A percentile compares a stretch with the other conserved stretches of the same genome.
Conservation (phyloP, 2,888 invertebrate species). For the Temnothorax ravouxi region DNA sequence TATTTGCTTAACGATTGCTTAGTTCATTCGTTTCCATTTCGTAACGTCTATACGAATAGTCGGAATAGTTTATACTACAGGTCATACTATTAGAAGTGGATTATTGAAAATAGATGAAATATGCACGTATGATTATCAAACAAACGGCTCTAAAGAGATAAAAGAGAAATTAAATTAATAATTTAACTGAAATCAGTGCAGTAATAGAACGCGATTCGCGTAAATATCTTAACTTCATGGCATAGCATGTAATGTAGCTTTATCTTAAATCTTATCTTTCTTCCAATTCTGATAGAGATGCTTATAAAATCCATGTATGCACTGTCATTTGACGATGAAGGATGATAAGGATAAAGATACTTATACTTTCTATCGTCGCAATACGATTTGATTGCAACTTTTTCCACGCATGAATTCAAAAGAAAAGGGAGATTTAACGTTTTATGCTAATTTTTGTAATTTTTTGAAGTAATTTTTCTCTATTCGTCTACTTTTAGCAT, state of each 20-base stretch:
- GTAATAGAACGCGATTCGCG: background rate
- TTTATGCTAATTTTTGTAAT: background rate
- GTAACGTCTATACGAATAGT: slow-evolving; percentile 41
- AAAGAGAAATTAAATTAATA: slow-evolving; percentile 9
- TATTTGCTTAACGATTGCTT: slow-evolving; percentile 62
- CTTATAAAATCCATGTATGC: slow-evolving; percentile 59
- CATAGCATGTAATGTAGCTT: slow-evolving; percentile 57
- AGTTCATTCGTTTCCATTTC: slow-evolving; percentile 53
- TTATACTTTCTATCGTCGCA: slow-evolving; percentile 51
- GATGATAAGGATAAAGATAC: slow-evolving; percentile 62
- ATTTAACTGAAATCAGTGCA: slow-evolving; percentile 16
- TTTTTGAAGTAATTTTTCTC: background rate
- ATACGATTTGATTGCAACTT: slow-evolving; percentile 31
- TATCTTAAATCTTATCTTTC: slow-evolving; percentile 75
- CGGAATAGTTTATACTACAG: background rate
- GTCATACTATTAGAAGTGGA: background rate
- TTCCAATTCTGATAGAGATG: slow-evolving; percentile 67
- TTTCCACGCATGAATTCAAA: slow-evolving; percentile 5
- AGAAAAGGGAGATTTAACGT: background rate
- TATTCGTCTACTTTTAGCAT: background rate
- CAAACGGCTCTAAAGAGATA: background rate
- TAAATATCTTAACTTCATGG: slow-evolving; percentile 48
- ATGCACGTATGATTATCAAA: background rate
- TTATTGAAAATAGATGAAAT: slow-evolving; percentile 7
- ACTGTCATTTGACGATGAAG: slow-evolving; percentile 61